phyloP scores from a whole-genome alignment of 2,113 vertebrate genomes.

The Peromyscus leucopus region DNA sequence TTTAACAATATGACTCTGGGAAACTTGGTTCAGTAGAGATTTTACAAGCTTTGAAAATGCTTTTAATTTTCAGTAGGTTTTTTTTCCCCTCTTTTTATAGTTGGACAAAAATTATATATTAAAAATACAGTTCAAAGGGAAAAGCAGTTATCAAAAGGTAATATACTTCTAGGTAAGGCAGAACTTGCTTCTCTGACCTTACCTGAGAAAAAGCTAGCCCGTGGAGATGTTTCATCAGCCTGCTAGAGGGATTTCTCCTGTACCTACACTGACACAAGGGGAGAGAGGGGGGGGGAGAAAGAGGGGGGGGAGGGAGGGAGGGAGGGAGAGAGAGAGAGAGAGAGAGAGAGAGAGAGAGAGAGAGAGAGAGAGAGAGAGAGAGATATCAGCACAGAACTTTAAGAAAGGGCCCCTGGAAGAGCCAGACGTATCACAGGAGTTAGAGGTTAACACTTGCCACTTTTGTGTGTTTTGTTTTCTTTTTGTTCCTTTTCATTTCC shows the following conservation, averaged over 20 bases:
- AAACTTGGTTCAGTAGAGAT: constrained; percentile 49
- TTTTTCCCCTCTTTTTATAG: constrained; percentile 68
- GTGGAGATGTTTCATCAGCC: constrained; percentile 72
- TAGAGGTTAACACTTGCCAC: constrained; percentile 25
- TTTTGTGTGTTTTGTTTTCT: neutral
- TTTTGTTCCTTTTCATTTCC: neutral
- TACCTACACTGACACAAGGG: neutral
- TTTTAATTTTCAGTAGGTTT: constrained; percentile 78
- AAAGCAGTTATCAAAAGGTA: constrained; percentile 82
- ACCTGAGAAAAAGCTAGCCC: constrained; percentile 72
- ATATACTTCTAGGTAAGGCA: constrained; percentile 80
- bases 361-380: neutral
- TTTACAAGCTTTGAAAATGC: constrained; percentile 78
- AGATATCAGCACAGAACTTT: neutral
- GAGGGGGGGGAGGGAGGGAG: too few species aligned
- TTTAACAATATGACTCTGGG: constrained; percentile 69
- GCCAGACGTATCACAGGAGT: neutral
- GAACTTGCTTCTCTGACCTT: constrained; percentile 77
- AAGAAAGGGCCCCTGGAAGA: constrained; percentile 46
- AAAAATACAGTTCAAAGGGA: constrained; percentile 79
- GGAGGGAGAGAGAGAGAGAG: too few species aligned
- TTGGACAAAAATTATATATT: constrained; percentile 80
- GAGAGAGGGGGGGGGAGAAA: too few species aligned
- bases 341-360: too few species aligned
- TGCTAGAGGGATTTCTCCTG: constrained; percentile 40